These are phyloP conservation scores for Amphiura filiformis DNA, from an alignment of 35 echinoderm and acorn worm species.

Conservation along the genomic window DNA sequence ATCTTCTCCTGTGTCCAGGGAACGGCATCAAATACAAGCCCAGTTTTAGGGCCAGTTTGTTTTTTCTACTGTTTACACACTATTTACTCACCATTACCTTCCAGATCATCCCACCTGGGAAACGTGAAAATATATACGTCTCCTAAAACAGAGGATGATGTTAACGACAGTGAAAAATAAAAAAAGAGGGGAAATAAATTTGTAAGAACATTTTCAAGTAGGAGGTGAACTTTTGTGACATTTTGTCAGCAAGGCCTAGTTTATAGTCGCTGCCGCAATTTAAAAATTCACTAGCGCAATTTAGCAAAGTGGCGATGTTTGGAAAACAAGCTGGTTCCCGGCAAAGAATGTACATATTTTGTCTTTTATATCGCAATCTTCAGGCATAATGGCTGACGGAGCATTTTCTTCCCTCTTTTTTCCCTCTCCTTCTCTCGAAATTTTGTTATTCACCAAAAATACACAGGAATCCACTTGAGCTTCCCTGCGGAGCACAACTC, in stretches of 20 bases:
- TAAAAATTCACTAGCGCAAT: background rate
- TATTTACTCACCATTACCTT: background rate
- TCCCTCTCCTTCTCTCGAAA: background rate
- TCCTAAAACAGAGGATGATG: background rate
- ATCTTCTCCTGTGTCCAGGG: background rate
- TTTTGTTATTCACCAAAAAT: background rate
- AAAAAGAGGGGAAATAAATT: no score
- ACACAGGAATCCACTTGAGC: background rate
- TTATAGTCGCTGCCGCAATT: background rate
- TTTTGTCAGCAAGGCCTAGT: background rate
- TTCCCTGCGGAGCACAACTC: background rate
- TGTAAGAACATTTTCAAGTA: no score
- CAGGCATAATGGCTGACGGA: background rate
- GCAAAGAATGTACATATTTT: background rate
- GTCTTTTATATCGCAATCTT: background rate
- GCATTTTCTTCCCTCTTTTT: background rate
- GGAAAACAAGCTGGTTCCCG: background rate
- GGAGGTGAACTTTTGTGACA: no score
- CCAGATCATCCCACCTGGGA: background rate
- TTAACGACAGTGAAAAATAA: no score
- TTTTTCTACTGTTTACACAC: conserved; percentile 9
- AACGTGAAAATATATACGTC: background rate
- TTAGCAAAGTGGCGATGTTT: background rate
- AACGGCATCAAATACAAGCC: background rate
- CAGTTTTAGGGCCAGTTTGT: background rate